Conservation (phyloP, 2,113 vertebrate species). For the Orientallactaga bullata region DNA sequence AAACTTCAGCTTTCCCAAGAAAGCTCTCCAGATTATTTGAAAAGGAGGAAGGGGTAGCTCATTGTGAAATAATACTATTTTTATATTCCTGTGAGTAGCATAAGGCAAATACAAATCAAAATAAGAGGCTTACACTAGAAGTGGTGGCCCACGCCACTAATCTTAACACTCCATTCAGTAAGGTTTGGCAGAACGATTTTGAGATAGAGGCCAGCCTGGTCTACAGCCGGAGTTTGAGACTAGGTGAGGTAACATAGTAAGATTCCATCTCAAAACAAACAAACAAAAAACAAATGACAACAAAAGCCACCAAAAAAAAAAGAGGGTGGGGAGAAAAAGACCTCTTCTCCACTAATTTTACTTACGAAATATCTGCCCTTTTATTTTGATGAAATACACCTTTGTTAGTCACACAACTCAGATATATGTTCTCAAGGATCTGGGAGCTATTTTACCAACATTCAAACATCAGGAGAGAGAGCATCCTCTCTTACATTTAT, state of each 20-base stretch:
- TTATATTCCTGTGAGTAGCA: neutral
- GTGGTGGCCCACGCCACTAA: neutral
- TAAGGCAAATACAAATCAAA: conserved; percentile 18
- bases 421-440: neutral
- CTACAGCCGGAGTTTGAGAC: neutral
- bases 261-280: neutral
- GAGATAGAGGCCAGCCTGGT: neutral
- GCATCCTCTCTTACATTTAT: neutral
- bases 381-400: neutral
- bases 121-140: neutral
- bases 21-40: neutral
- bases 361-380: neutral
- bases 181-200: neutral
- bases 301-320: neutral
- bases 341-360: neutral
- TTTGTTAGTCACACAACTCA: neutral
- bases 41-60: neutral
- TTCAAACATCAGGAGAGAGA: neutral
- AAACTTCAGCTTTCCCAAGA: neutral
- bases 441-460: neutral
- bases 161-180: neutral
- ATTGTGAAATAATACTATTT: neutral
- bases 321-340: neutral
- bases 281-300: too few species aligned
- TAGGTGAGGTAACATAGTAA: neutral